Base-by-base conservation (phyloP, 2,888 invertebrate species). In the Drosophila antonietae region DNA sequence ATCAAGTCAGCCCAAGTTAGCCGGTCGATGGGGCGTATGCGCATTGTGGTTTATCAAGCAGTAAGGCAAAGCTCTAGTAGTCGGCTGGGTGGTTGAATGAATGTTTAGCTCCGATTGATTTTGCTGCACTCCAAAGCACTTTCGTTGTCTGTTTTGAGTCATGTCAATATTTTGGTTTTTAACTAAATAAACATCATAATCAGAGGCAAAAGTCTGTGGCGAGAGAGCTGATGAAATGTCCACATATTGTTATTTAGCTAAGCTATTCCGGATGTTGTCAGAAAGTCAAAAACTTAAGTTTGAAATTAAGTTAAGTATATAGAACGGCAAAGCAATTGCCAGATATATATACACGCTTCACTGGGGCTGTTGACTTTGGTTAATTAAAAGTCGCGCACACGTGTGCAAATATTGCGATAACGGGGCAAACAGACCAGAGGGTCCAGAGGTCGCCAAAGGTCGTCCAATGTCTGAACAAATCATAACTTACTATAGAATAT, bases 111-210 rank as follows among this genome's bases (percentile, higher is more conserved):
- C 10, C 33, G 9, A 49, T 72, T 62, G 41, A 66, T 55, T 53
- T 44, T 53, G 65, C 52, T 18, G 49, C 55, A 57, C 44, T 61
- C 47, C 39, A 59, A 33, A 31, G 33, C 39, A 41, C 66, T 66
- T 52, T 57, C 56, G 33, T 66, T 63, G 46, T 55, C 43, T 28
- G 41, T n/a, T 49, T 49, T n/a, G 31, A 39, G 28, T 18, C 58
- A 57, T 59, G 87, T 81, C 73, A 86, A 86, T 83, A 90, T 83
- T 89, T 60, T 77, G 79, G 72, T 89, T 86, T 86, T 90, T 87
- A 86, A 75, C 76, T 87, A 20, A 61, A 7, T 67, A 86, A 86
- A 82, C 58, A 70, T 47, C 43, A 49, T 23, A 63, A 51, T 63
- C 57, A 62, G 18, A 68, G 51, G 43, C 33, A 41, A 56, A 66